Conservation (phyloP, 1,140 invertebrate genomes). For the Whitmania pigra region DNA sequence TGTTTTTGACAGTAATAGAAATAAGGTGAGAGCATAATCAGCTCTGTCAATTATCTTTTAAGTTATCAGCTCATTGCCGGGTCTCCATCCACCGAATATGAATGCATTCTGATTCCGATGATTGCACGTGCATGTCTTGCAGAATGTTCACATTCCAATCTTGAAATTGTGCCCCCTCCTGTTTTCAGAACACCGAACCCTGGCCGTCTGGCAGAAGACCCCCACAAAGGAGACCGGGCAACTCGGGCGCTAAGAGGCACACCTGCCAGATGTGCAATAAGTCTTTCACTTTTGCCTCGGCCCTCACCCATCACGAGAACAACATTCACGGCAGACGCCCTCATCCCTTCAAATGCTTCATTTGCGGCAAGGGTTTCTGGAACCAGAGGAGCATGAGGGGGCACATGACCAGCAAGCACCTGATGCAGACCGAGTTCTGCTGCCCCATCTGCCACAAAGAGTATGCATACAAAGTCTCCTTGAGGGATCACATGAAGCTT, state of each 20-base stretch:
- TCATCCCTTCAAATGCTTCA: constrained; percentile 8
- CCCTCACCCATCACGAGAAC: constrained; percentile 8
- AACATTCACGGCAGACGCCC: constrained; percentile 4
- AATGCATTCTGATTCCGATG: too few species aligned
- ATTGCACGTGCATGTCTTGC: too few species aligned
- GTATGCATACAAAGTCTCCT: constrained; percentile 10
- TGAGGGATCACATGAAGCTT: constrained; percentile 5
- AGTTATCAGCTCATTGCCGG: too few species aligned
- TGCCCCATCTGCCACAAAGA: constrained; percentile 18
- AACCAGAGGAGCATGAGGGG: constrained; percentile 1
- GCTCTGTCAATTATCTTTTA: too few species aligned
- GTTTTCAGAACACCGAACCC: too few species aligned
- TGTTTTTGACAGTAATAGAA: too few species aligned
- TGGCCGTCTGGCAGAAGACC: too few species aligned
- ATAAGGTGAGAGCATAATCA: too few species aligned
- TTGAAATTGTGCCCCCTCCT: too few species aligned
- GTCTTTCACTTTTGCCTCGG: constrained; percentile 3
- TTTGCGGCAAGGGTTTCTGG: constrained; percentile 14
- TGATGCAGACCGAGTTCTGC: constrained; percentile 10
- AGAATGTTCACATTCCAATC: too few species aligned
- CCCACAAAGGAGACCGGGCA: too few species aligned
- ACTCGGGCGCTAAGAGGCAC: not conserved
- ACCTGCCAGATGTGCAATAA: constrained; percentile 13
- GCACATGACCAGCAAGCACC: constrained; percentile 11
- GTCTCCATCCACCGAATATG: too few species aligned